Percentiles rank a stretch among this genome's conserved stretches.
phyloP scores from a whole-genome alignment of 92 coral and sea anemone species.

The Siderastrea siderea region DNA sequence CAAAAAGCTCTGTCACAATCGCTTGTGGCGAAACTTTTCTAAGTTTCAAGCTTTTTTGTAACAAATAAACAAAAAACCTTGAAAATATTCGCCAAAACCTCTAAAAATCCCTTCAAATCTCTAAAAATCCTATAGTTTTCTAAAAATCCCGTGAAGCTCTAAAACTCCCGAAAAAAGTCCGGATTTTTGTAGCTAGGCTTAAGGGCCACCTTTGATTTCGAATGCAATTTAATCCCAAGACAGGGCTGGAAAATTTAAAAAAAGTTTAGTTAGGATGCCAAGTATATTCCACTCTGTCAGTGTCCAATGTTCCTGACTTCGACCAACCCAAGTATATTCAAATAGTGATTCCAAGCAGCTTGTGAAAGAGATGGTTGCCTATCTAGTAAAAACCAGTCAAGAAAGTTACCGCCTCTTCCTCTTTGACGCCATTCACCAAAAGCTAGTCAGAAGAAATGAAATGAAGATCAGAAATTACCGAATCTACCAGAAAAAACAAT shows the following conservation, averaged over 20 bases:
- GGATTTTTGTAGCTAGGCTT: not conserved
- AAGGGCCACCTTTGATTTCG: not conserved
- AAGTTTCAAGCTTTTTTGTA: too few species aligned
- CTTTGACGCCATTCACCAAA: not conserved
- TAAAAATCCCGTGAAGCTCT: too few species aligned
- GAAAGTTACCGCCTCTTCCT: constrained; percentile 37
- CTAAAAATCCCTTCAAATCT: too few species aligned
- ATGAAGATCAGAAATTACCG: not conserved
- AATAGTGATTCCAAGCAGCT: constrained; percentile 46
- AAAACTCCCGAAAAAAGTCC: too few species aligned
- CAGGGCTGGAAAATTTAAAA: not conserved
- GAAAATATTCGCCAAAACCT: too few species aligned
- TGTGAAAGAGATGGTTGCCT: constrained; percentile 41
- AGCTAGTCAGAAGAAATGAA: not conserved
- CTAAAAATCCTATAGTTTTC: too few species aligned
- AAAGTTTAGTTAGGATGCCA: constrained; percentile 16
- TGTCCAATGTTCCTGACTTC: constrained; percentile 10
- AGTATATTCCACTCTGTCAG: constrained; percentile 12
- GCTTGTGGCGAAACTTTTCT: too few species aligned
- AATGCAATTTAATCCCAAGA: not conserved
- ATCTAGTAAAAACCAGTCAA: constrained; percentile 29
- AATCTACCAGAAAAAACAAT: not conserved
- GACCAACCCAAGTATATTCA: constrained; percentile 35
- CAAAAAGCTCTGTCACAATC: too few species aligned
- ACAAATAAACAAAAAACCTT: too few species aligned